Evolutionary conservation across 2,797 vertebrate genomes (phyloP), one percentile per base, ranked within the genome.

Genomic region (Myotis vivesi): DNA sequence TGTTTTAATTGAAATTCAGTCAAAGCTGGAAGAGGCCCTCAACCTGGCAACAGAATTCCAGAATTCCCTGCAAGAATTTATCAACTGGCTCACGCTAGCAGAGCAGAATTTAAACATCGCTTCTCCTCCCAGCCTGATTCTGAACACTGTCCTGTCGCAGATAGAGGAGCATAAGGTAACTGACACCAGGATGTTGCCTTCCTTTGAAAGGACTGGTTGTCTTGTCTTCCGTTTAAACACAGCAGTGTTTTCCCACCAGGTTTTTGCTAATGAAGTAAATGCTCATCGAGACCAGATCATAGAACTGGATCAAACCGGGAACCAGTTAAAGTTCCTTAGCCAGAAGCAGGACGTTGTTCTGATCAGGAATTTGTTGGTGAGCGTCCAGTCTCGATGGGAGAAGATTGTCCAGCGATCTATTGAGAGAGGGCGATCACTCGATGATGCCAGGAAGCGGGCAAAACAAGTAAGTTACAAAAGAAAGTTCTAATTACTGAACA

Each of bases 381-480:
- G 99, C 1, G 99, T 99, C 55, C 99, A 99, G 98, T 99, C 99
- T 5, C 99, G 99, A 66, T 99, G 99, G 99, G 99, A 99, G 98
- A 99, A 99, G 97, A 98, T 99, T 62, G 99, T 99, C 53, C 99
- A 99, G 98, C 98, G 99, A 96, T 99, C 99, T 0, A 98, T 99
- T 96, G 99, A 99, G 98, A 98, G 99, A 17, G 99, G 99, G 0
- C 98, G 99, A 15, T 99, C 99, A 53, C 98, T 99, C 0, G 99
- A 99, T 8, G 99, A 99, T 53, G 99, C 99, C 87, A 99, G 99
- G 96, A 99, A 99, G 95, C 98, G 99, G 83, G 99, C 99, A 97
- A 99, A 99, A 94, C 99, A 99, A 99, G 99, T 99, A 89, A 96
- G 97, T 87, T 87, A 33, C 81, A 16, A 81, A 92, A 59, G 64